Evolutionary conservation across 2,888 invertebrate species (phyloP).

Genomic region (Drosophila testacea): DNA sequence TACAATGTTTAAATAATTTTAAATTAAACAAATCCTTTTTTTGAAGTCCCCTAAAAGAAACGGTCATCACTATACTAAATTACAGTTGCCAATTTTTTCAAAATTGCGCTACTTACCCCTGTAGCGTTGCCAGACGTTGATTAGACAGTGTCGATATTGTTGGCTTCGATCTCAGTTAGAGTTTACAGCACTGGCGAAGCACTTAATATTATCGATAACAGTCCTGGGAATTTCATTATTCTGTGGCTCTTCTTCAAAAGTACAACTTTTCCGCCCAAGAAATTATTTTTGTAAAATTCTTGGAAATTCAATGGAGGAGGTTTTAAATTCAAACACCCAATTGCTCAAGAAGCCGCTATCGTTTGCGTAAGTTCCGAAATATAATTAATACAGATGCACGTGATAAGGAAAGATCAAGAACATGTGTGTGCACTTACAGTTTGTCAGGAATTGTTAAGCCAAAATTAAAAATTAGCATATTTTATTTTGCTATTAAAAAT

Average conservation of each 20-base stretch:
- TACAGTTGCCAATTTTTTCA: background rate
- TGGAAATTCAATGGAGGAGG: constrained; percentile 32
- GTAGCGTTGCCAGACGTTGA: background rate
- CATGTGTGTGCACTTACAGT: background rate
- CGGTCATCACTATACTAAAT: too few relatives aligned
- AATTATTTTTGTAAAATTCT: background rate
- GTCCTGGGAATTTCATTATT: background rate
- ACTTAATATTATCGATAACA: constrained; percentile 13
- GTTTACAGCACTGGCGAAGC: constrained; percentile 32
- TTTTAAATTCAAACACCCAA: constrained; percentile 19
- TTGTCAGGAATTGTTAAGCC: too few relatives aligned
- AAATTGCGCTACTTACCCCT: background rate
- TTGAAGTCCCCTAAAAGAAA: too few relatives aligned
- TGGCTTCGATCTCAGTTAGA: too few relatives aligned
- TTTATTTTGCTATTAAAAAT: too few relatives aligned
- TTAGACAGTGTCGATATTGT: too few relatives aligned
- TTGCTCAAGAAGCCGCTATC: constrained; percentile 58
- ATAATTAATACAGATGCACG: background rate
- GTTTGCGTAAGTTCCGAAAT: constrained; percentile 43
- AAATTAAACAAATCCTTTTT: background rate
- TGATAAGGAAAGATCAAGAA: background rate
- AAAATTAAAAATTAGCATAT: too few relatives aligned
- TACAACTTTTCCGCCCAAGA: background rate
- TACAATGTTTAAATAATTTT: background rate
- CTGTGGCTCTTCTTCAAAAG: background rate